These are phyloP conservation scores for Burhinus bistriatus DNA, from an alignment of 2,113 vertebrate species.

Conservation along the genomic window DNA sequence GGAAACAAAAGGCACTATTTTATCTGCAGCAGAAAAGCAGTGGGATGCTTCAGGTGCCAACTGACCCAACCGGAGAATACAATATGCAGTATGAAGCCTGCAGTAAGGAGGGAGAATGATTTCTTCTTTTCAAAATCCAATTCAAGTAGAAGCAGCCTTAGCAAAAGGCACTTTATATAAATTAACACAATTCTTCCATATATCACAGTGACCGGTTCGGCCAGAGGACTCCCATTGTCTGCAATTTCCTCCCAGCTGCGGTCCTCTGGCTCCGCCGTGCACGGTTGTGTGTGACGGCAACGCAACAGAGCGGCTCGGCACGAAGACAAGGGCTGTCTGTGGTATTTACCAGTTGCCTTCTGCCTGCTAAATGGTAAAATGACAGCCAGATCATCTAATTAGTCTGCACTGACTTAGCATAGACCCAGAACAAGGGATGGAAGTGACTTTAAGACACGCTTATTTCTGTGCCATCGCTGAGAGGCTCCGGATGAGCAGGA, in stretches of 20 bases:
- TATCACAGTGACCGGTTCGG: background rate
- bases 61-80: background rate
- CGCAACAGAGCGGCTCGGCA: background rate
- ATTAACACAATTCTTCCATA: constrained; percentile 20
- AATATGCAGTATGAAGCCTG: background rate
- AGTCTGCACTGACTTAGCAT: background rate
- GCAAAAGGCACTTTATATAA: constrained; percentile 32
- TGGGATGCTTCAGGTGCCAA: background rate
- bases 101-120: background rate
- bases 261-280: background rate
- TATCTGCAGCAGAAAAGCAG: background rate
- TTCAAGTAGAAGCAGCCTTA: constrained; percentile 19
- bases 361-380: background rate
- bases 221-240: background rate
- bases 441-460: background rate
- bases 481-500: fast-evolving
- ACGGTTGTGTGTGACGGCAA: too few relatives aligned
- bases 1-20: constrained; percentile 10
- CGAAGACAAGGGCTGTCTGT: background rate
- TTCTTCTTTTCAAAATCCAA: constrained; percentile 47
- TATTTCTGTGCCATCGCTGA: background rate
- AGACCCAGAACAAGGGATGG: background rate
- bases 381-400: background rate
- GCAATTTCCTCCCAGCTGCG: background rate
- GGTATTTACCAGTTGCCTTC: background rate